Percentiles rank a stretch among this genome's conserved stretches.
Conservation (phyloP, 2,113 vertebrate species). For the Corydoras maculifer region DNA sequence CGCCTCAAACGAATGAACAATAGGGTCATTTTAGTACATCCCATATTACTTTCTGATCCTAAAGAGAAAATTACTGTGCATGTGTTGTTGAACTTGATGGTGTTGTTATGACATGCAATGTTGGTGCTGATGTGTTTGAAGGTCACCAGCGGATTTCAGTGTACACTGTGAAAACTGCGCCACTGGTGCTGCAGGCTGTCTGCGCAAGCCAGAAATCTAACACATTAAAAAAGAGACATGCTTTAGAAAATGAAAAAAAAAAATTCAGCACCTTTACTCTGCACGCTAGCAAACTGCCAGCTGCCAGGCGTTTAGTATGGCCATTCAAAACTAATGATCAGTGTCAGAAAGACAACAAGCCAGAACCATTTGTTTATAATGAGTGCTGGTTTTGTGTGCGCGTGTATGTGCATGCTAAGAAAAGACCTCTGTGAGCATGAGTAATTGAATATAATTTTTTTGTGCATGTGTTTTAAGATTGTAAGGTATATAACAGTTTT, state of each 20-base stretch:
- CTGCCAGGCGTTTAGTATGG: neutral
- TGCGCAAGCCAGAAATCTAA: neutral
- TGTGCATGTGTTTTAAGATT: too few species aligned
- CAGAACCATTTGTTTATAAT: conserved; percentile 31
- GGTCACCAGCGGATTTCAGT: conserved; percentile 3
- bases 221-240: neutral
- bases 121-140: neutral
- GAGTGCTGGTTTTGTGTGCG: conserved; percentile 12
- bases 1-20: too few species aligned
- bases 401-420: neutral
- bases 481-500: too few species aligned
- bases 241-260: neutral
- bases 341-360: conserved; percentile 26
- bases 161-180: neutral
- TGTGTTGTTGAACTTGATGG: too few species aligned
- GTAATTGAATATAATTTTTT: too few species aligned
- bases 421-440: too few species aligned
- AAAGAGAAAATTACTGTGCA: too few species aligned
- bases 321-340: conserved; percentile 10
- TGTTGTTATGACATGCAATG: too few species aligned
- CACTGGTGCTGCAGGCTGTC: neutral
- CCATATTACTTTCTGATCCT: too few species aligned
- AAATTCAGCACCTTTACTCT: neutral
- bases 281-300: neutral
- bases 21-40: too few species aligned